Evolutionary conservation across 2,797 vertebrate species (phyloP).

Genomic region (Onychomys torridus): DNA sequence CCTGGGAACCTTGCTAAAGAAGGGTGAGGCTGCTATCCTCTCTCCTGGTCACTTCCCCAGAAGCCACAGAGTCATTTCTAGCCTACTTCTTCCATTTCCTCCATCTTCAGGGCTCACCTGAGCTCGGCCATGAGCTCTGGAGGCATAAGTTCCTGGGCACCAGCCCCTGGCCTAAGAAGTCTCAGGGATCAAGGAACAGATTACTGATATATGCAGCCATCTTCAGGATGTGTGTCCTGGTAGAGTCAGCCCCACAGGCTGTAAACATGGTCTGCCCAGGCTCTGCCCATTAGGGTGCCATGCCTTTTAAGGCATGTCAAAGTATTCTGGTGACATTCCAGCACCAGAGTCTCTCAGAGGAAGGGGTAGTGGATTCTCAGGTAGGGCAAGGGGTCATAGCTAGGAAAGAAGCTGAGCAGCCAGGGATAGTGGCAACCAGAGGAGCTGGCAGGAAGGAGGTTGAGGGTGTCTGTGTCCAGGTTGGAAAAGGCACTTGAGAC

Average conservation of each 20-base stretch:
- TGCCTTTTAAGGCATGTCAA: background rate
- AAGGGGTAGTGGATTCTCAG: background rate
- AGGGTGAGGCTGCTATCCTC: conserved; percentile 86
- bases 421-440: background rate
- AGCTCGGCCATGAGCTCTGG: background rate
- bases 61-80: background rate
- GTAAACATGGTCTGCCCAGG: background rate
- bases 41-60: background rate
- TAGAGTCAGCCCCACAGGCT: background rate
- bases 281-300: background rate
- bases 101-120: background rate
- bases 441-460: background rate
- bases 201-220: rapidly evolving
- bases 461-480: background rate
- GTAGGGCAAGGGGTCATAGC: background rate
- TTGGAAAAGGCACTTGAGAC: background rate
- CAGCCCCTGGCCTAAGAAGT: background rate
- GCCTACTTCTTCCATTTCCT: background rate
- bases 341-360: background rate
- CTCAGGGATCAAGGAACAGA: background rate
- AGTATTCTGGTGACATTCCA: background rate
- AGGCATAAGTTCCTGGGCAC: background rate
- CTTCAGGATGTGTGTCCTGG: background rate
- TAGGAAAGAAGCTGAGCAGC: background rate
- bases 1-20: conserved; percentile 92